Percentiles rank a stretch among this genome's conserved stretches.
These are phyloP conservation scores for Amphimallon solstitiale DNA, from an alignment of 2,888 invertebrate species.

Conservation along the genomic window DNA sequence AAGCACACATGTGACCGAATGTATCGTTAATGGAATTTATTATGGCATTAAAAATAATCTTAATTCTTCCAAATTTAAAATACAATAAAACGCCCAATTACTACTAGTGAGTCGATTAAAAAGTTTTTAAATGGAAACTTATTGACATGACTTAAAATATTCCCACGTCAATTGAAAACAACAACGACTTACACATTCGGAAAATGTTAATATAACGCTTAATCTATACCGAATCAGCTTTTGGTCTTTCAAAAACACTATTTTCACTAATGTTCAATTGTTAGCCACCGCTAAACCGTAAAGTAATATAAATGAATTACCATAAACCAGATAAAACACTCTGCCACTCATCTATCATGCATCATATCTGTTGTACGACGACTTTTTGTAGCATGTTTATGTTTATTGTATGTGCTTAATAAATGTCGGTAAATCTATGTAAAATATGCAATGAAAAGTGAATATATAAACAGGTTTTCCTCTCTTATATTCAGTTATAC, in stretches of 20 bases:
- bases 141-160: not conserved
- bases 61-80: constrained; percentile 14
- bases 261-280: constrained; percentile 9
- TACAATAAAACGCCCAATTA: constrained; percentile 3
- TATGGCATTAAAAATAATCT: not conserved
- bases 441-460: constrained; percentile 14
- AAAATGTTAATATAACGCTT: not conserved
- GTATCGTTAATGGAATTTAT: not conserved
- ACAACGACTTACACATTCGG: not conserved
- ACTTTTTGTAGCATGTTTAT: constrained; percentile 13
- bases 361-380: constrained; percentile 24
- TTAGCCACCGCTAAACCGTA: not conserved
- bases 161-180: constrained; percentile 11
- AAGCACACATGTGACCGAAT: not conserved
- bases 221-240: constrained; percentile 4
- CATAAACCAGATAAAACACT: constrained; percentile 26
- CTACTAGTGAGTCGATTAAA: not conserved
- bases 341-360: constrained; percentile 2
- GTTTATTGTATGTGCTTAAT: constrained; percentile 22
- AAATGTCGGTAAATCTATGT: constrained; percentile 16
- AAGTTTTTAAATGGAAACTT: not conserved
- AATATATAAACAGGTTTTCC: constrained; percentile 10
- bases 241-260: not conserved
- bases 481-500: not conserved
- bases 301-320: constrained; percentile 18